Conservation (phyloP, 2,797 vertebrate genomes). For the Anguilla marmorata region DNA sequence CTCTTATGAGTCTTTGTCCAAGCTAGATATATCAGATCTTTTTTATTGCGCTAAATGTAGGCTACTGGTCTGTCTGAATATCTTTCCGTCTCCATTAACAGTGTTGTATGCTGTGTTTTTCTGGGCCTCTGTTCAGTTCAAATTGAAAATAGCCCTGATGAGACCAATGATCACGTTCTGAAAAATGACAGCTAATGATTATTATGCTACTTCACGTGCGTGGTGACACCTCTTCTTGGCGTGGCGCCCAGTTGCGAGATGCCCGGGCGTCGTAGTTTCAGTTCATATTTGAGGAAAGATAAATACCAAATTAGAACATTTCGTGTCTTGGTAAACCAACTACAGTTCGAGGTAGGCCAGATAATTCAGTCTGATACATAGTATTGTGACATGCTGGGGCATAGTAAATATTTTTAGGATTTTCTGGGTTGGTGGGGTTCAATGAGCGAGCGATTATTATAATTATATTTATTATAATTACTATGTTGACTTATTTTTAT, state of each 20-base stretch:
- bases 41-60: background rate
- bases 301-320: background rate
- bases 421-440: too few relatives aligned
- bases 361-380: background rate
- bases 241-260: background rate
- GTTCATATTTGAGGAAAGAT: background rate
- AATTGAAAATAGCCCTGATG: background rate
- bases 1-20: slow-evolving; percentile 32
- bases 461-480: too few relatives aligned
- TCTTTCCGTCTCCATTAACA: background rate
- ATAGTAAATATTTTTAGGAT: too few relatives aligned
- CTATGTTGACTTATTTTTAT: too few relatives aligned
- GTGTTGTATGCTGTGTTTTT: background rate
- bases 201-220: background rate
- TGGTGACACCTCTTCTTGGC: background rate
- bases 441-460: too few relatives aligned
- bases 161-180: background rate
- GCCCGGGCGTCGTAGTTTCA: background rate
- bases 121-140: background rate
- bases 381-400: too few relatives aligned
- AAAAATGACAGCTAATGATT: background rate
- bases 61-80: background rate
- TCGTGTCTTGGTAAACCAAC: background rate
- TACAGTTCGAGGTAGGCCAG: background rate
- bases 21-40: slow-evolving; percentile 20